phyloP scores from a whole-genome alignment of 2,797 vertebrate genomes.

The Tokudaia muenninki region DNA sequence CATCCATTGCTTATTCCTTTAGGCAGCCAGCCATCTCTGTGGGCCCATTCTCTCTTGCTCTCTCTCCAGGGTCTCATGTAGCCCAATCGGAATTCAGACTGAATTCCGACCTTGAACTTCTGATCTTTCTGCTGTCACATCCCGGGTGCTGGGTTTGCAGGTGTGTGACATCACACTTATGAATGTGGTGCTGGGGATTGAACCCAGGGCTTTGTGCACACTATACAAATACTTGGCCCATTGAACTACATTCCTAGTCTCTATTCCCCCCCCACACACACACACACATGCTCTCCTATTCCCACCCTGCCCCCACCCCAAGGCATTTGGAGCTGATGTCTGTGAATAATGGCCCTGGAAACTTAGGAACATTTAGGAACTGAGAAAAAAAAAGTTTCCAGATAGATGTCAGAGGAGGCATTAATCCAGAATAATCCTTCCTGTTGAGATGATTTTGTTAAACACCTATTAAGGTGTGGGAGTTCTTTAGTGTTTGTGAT shows the following conservation, averaged over 20 bases:
- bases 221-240: neutral
- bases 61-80: neutral
- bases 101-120: neutral
- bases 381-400: conserved; percentile 69
- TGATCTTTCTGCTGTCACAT: neutral
- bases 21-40: neutral
- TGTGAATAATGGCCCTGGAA: conserved; percentile 70
- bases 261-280: neutral
- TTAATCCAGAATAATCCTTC: conserved; percentile 80
- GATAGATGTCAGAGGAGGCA: conserved; percentile 74
- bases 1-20: conserved; percentile 63
- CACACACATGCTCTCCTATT: neutral
- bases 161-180: neutral
- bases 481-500: neutral
- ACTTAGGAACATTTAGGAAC: conserved; percentile 56
- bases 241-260: neutral
- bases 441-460: conserved; percentile 72
- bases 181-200: neutral
- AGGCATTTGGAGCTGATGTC: conserved; percentile 54
- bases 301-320: too few relatives aligned
- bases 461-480: neutral
- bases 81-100: neutral
- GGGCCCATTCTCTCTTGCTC: neutral
- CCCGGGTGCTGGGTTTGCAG: neutral
- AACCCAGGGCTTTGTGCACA: neutral